Evolutionary conservation across 2,113 vertebrate species (phyloP).

Genomic region (Trichomycterus rosablanca): DNA sequence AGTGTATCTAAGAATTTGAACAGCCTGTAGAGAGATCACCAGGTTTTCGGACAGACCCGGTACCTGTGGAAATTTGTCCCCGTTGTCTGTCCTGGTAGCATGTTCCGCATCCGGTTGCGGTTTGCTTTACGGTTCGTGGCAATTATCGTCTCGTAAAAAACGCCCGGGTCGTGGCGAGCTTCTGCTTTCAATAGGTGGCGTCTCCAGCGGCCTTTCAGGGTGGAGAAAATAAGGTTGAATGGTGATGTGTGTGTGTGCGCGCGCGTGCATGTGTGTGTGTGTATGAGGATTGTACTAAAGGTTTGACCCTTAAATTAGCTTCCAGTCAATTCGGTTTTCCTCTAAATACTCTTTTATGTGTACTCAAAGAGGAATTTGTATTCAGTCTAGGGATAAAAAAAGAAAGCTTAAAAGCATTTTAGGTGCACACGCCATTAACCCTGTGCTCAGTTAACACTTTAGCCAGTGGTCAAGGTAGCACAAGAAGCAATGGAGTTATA

Average conservation of each 20-base stretch:
- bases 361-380: slow-evolving; percentile 10
- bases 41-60: no score
- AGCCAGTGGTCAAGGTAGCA: slow-evolving; percentile 1
- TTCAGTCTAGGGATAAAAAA: slow-evolving; percentile 14
- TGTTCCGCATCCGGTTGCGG: no score
- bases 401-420: slow-evolving; percentile 21
- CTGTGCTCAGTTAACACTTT: slow-evolving; percentile 12
- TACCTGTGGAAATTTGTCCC: no score
- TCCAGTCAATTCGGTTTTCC: background rate
- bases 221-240: background rate
- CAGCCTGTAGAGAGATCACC: no score
- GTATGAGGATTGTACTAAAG: background rate
- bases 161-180: no score
- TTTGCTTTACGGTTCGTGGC: no score
- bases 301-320: slow-evolving; percentile 8
- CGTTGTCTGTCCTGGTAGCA: no score
- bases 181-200: no score
- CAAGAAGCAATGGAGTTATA: slow-evolving; percentile 15
- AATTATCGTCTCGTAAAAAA: no score
- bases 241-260: slow-evolving; percentile 1
- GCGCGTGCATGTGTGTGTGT: background rate
- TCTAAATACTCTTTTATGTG: slow-evolving; percentile 10
- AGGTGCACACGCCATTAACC: slow-evolving; percentile 24
- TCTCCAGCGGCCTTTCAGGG: no score
- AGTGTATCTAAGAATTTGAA: no score